Base-by-base conservation (phyloP, 2,888 invertebrate genomes). In the Apodemia zela region DNA sequence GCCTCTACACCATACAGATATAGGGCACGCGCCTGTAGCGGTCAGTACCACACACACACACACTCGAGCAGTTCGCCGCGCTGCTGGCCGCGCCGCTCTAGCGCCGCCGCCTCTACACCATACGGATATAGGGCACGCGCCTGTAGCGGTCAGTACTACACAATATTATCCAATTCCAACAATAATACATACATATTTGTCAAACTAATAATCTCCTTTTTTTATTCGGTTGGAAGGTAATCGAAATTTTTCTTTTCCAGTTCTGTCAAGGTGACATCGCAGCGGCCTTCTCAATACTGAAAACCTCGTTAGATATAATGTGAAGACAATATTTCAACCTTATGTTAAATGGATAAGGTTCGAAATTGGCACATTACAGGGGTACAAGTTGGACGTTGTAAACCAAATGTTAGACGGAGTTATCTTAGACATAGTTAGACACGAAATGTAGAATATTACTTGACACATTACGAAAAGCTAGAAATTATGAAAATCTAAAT, bases 51-150 rank as follows among this genome's bases (percentile, higher is more conserved):
- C 45, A 47, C 15, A 45, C 45, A 47, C 25, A 25, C 33, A 97
- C 72, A 93, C 94, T 38, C 76, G 94, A 96, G 68, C 96, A 67
- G 49, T 59, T 11, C 63, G 60, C 54, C 38, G 35, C 25, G 57
- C 51, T 61, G 60, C 64, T 60, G 63, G 47, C 65, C 49, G 72
- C 79, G 75, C 81, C 82, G 73, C 82, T 75, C 77, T 86, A 87
- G 88, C 88, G 85, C 77, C 79, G 82, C 61, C 68, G 76, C 63
- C 77, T 81, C 68, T 86, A 86, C 82, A 84, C 85, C 69, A 80
- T 84, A 68, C 82, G 79, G 73, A 75, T 83, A 73, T 82, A 84
- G 80, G 71, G 76, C 74, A 74, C 76, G 71, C 66, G 70, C 60
- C 72, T 75, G 61, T 72, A 71, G 70, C 58, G 57, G 63, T 61